Percentiles rank a stretch among this genome's conserved stretches.
phyloP scores from a whole-genome alignment of 2,113 vertebrate genomes.

The Muntiacus muntjak region DNA sequence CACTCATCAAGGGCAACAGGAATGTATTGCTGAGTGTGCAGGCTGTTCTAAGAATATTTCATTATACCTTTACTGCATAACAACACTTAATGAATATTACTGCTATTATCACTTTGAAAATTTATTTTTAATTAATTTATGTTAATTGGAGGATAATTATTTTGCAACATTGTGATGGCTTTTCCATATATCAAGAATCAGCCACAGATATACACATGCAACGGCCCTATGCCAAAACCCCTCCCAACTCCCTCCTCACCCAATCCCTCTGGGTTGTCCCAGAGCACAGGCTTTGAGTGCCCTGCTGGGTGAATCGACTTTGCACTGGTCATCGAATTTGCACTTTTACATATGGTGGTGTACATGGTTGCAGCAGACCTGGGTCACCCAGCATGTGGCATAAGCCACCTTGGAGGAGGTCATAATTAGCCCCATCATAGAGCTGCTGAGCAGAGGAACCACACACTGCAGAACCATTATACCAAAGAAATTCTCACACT shows the following conservation, averaged over 20 bases:
- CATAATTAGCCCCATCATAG: neutral
- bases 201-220: neutral
- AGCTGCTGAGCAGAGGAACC: accelerated
- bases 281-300: neutral
- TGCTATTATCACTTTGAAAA: neutral
- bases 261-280: neutral
- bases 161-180: neutral
- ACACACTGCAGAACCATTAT: neutral
- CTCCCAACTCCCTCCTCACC: no score
- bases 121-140: neutral
- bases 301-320: neutral
- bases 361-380: accelerated
- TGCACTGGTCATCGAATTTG: accelerated
- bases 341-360: neutral
- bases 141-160: neutral
- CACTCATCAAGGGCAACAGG: neutral
- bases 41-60: neutral
- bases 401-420: neutral
- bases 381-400: neutral
- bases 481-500: neutral
- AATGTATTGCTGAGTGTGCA: neutral
- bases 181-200: neutral
- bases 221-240: neutral
- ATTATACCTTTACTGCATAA: neutral
- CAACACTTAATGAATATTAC: neutral